Percentiles rank a stretch among this genome's conserved stretches.
phyloP scores from a whole-genome alignment of 2,888 invertebrate species.

The Cosmia trapezina region DNA sequence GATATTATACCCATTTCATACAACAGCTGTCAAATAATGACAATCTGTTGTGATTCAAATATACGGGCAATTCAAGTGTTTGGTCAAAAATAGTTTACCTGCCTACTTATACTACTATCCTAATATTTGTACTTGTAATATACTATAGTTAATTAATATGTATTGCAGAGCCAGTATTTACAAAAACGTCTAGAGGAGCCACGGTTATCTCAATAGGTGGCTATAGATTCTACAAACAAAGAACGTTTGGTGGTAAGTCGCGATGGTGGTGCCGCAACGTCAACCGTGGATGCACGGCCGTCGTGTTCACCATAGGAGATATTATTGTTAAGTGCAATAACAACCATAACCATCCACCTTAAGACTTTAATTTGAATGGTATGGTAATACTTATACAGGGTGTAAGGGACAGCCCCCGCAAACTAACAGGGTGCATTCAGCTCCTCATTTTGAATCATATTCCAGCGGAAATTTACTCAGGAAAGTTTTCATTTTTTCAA shows the following conservation, averaged over 20 bases:
- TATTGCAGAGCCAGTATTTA: constrained; percentile 27
- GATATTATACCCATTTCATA: no score
- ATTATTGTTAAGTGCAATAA: constrained; percentile 66
- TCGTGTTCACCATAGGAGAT: constrained; percentile 66
- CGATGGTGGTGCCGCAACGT: constrained; percentile 71
- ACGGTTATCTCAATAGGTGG: constrained; percentile 65
- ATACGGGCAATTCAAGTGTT: not conserved
- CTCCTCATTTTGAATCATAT: no score
- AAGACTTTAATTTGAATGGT: not conserved
- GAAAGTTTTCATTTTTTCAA: no score
- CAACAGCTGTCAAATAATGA: not conserved
- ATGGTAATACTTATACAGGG: no score
- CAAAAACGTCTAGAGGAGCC: constrained; percentile 40
- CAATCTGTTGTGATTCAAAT: not conserved
- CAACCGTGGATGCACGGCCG: constrained; percentile 65
- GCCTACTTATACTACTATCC: not conserved
- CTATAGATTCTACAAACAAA: constrained; percentile 71
- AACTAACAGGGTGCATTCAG: no score
- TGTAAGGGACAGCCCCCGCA: no score
- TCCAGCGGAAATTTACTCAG: no score
- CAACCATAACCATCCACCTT: constrained; percentile 63
- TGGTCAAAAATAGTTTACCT: not conserved
- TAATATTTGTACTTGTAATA: not conserved
- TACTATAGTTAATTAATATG: not conserved
- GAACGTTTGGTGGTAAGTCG: constrained; percentile 57